Percentiles rank a stretch among this genome's conserved stretches.
Conservation (phyloP, 2,113 vertebrate genomes). For the Dicerorhinus sumatrensis region DNA sequence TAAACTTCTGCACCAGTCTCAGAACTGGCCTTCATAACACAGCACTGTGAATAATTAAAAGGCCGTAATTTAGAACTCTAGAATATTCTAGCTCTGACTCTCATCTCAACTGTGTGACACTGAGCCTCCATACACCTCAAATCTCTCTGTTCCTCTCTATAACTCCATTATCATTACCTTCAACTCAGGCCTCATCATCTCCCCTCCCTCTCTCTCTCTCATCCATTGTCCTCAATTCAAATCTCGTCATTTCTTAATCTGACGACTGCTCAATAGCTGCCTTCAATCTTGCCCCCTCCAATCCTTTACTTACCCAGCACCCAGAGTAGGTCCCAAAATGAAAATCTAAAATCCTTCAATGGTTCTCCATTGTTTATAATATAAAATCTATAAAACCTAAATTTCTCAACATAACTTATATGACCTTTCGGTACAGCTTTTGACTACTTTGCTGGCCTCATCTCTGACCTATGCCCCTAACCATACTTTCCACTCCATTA, state of each 20-base stretch:
- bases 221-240: background rate
- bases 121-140: background rate
- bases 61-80: background rate
- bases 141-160: background rate
- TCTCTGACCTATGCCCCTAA: background rate
- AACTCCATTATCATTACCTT: background rate
- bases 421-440: background rate
- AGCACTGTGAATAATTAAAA: background rate
- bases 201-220: background rate
- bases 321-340: background rate
- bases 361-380: background rate
- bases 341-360: background rate
- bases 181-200: background rate
- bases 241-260: background rate
- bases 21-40: background rate
- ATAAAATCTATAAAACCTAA: background rate
- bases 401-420: background rate
- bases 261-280: background rate
- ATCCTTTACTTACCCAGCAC: background rate
- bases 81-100: background rate
- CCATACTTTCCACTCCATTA: background rate
- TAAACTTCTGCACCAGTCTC: background rate
- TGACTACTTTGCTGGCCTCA: background rate
- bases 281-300: background rate
- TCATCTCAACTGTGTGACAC: background rate